Percentiles rank a stretch among this genome's conserved stretches.
Conservation (phyloP, 2,797 vertebrate genomes). For the Malacoraja senta region DNA sequence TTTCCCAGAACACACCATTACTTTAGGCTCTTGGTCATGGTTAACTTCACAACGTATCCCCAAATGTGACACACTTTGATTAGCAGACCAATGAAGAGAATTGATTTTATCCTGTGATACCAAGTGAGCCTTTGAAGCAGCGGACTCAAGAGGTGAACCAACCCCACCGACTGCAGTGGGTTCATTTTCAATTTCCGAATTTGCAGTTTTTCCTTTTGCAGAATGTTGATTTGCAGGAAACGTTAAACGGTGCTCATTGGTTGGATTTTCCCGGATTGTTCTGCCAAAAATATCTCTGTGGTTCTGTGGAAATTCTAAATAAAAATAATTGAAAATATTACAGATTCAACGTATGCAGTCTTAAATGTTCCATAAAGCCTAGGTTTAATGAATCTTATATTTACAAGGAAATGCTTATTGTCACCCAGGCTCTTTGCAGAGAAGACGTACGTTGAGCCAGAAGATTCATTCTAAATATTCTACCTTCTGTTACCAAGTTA, state of each 20-base stretch:
- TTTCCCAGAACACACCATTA: not conserved
- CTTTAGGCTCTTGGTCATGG: not conserved
- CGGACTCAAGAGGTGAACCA: not conserved
- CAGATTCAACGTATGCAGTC: not conserved
- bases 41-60: not conserved
- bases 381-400: not conserved
- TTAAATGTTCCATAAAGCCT: not conserved
- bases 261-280: no score
- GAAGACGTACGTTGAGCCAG: not conserved
- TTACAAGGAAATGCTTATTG: not conserved
- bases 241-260: not conserved
- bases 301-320: not conserved
- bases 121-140: not conserved
- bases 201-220: not conserved
- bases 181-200: not conserved
- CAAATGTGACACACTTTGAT: not conserved
- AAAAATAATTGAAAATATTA: not conserved
- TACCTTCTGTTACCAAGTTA: not conserved
- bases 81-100: no score
- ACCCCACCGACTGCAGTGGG: not conserved
- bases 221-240: not conserved
- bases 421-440: not conserved
- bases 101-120: not conserved
- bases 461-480: not conserved
- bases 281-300: not conserved